These are phyloP conservation scores for Pseudopleuronectes americanus DNA, from an alignment of 2,797 vertebrate genomes.

Conservation along the genomic window DNA sequence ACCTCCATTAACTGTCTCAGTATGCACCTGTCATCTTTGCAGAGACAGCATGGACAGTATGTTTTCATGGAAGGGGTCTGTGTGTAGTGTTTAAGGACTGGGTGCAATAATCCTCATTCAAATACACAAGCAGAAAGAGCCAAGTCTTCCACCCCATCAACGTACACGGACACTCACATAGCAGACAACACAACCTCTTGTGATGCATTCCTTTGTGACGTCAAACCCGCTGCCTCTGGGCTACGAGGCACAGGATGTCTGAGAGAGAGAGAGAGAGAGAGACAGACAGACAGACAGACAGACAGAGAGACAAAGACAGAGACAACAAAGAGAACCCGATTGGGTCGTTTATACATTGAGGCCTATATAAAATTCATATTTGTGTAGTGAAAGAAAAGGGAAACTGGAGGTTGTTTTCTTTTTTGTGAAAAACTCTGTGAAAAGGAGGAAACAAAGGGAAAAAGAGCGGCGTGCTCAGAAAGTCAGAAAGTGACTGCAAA, in stretches of 20 bases:
- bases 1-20: neutral
- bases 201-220: constrained; percentile 80
- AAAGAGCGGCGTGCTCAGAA: constrained; percentile 29
- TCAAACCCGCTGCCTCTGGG: constrained; percentile 73
- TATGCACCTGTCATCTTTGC: constrained; percentile 1
- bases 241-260: constrained; percentile 72
- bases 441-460: constrained; percentile 3
- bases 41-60: neutral
- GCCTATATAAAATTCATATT: constrained; percentile 35
- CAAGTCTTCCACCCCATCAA: constrained; percentile 16
- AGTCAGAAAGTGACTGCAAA: constrained; percentile 72
- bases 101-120: neutral
- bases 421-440: neutral
- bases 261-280: constrained; percentile 30
- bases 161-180: constrained; percentile 22
- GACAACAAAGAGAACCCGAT: constrained; percentile 34
- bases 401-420: constrained; percentile 21
- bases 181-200: constrained; percentile 77
- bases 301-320: constrained; percentile 33
- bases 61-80: constrained; percentile 5
- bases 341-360: constrained; percentile 2
- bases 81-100: neutral
- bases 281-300: constrained; percentile 29
- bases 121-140: constrained; percentile 44
- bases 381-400: constrained; percentile 18